Evolutionary conservation across 1,140 invertebrate species (phyloP).

Genomic region (Drosophila azteca): DNA sequence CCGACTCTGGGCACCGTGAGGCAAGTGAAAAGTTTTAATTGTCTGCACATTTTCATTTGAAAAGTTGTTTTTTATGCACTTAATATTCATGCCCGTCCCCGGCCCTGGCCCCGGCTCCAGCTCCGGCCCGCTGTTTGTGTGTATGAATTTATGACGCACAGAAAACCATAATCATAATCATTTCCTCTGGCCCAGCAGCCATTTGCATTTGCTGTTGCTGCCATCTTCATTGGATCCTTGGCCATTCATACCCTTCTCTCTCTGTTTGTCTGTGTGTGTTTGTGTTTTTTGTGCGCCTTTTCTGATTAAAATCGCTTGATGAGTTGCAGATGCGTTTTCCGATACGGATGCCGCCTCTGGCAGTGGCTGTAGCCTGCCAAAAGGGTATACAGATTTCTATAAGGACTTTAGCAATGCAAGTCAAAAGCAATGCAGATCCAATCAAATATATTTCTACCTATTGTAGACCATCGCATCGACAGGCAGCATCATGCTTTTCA

Average conservation of each 20-base stretch:
- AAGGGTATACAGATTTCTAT: no score
- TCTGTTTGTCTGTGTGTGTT: background rate
- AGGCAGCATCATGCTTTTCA: no score
- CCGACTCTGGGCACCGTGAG: conserved; percentile 20
- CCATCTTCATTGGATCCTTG: conserved; percentile 20
- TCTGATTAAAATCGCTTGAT: conserved; percentile 73
- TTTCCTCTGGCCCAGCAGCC: conserved; percentile 62
- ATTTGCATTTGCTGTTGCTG: conserved; percentile 53
- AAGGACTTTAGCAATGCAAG: no score
- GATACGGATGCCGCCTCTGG: no score
- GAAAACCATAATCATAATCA: conserved; percentile 60
- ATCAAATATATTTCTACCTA: no score
- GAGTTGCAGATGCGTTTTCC: conserved; percentile 47
- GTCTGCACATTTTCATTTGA: conserved; percentile 75
- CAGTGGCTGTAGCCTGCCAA: no score
- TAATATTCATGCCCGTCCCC: conserved; percentile 46
- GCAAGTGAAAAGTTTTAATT: conserved; percentile 81
- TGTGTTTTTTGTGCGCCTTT: conserved; percentile 33
- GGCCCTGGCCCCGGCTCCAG: no score
- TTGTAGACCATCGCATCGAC: no score
- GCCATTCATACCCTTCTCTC: conserved; percentile 19
- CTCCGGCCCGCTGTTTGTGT: conserved; percentile 17
- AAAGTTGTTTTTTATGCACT: conserved; percentile 57
- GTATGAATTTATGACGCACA: conserved; percentile 54
- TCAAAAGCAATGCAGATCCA: no score